Conservation (phyloP, 1,140 invertebrate species). For the Pseudomyrmex cubaensis region DNA sequence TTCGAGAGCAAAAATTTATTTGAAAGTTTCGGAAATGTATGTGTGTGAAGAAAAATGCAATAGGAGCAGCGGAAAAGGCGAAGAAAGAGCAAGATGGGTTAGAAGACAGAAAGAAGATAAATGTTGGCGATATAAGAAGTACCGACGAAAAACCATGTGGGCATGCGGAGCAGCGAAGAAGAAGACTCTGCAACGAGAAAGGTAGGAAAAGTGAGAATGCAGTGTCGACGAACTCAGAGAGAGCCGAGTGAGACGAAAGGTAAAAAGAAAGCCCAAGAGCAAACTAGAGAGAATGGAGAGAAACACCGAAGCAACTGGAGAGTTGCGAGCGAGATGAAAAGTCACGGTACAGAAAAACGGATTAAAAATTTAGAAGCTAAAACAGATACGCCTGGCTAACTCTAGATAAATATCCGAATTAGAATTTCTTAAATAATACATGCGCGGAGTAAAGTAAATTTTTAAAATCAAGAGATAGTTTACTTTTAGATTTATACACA, state of each 20-base stretch:
- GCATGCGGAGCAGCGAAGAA: conserved; percentile 14
- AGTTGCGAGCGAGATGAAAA: conserved; percentile 33
- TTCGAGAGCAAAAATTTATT: conserved; percentile 26
- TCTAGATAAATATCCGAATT: conserved; percentile 27
- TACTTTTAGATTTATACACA: too few species aligned
- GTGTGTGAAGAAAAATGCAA: conserved; percentile 48
- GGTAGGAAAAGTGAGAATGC: conserved; percentile 14
- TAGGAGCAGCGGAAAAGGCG: conserved; percentile 29
- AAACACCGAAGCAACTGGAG: conserved; percentile 33
- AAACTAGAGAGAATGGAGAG: conserved; percentile 11
- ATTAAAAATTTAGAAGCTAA: conserved; percentile 36
- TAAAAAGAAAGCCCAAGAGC: conserved; percentile 1
- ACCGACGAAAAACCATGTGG: conserved; percentile 46
- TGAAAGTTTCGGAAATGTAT: conserved; percentile 24
- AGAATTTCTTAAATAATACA: background rate
- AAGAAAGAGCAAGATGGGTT: conserved; percentile 10
- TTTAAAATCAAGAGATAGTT: too few species aligned
- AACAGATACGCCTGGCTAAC: conserved; percentile 25
- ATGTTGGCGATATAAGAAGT: conserved; percentile 44
- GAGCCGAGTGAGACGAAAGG: conserved; percentile 6
- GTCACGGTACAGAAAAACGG: conserved; percentile 4
- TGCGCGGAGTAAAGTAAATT: background rate
- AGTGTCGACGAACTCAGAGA: conserved; percentile 7
- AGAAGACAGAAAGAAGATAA: conserved; percentile 53
- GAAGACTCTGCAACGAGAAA: conserved; percentile 15